Conservation (phyloP, 2,113 vertebrate genomes). For the Emydocephalus ijimae region DNA sequence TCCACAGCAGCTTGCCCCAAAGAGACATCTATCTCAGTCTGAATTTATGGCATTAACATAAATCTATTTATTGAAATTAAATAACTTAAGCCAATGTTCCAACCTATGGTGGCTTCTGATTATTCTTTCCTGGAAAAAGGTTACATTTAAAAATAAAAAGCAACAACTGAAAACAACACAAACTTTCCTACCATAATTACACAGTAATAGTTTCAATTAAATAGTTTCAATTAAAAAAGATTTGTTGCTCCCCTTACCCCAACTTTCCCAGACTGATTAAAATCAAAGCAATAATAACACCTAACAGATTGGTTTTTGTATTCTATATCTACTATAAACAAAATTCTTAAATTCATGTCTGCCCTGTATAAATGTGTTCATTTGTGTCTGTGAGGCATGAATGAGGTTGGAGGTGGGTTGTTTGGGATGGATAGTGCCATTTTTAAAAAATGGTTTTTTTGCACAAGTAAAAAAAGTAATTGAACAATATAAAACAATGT, state of each 20-base stretch:
- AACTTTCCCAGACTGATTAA: constrained; percentile 36
- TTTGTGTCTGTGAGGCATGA: constrained; percentile 43
- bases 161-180: constrained; percentile 40
- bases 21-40: constrained; percentile 65
- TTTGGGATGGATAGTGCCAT: constrained; percentile 31
- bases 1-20: constrained; percentile 79
- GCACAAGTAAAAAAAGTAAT: constrained; percentile 64
- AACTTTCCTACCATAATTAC: constrained; percentile 52
- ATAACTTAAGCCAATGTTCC: constrained; percentile 79
- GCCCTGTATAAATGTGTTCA: constrained; percentile 28
- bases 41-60: constrained; percentile 71
- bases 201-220: constrained; percentile 58
- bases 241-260: constrained; percentile 44
- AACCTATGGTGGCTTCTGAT: constrained; percentile 78
- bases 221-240: constrained; percentile 63
- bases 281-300: constrained; percentile 20
- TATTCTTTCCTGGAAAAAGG: constrained; percentile 73
- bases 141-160: constrained; percentile 58
- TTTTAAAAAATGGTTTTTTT: constrained; percentile 61
- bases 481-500: constrained; percentile 71
- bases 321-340: constrained; percentile 55
- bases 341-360: constrained; percentile 57
- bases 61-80: constrained; percentile 73
- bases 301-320: constrained; percentile 43
- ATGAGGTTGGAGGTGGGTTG: constrained; percentile 5